A percentile compares a stretch with the other conserved stretches of the same genome.
Evolutionary conservation across 2,797 vertebrate genomes (phyloP).

Genomic region (Vespertilio murinus): DNA sequence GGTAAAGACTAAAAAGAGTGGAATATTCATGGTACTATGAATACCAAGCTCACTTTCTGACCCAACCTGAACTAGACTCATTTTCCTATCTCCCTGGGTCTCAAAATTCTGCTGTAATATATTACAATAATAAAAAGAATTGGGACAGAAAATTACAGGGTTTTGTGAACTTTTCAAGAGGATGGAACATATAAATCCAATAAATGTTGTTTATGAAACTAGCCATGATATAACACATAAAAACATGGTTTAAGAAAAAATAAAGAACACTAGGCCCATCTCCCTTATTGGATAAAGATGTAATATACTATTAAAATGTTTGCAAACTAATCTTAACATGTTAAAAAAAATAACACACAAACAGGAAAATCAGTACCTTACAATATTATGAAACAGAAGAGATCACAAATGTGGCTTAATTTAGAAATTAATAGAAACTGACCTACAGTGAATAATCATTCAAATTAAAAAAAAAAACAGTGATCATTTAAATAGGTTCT

Average conservation of each 20-base stretch:
- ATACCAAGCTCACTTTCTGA: background rate
- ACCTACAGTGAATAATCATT: background rate
- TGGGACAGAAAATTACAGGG: background rate
- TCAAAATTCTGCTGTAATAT: background rate
- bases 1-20: background rate
- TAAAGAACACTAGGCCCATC: background rate
- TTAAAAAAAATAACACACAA: background rate
- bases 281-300: background rate
- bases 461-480: conserved; percentile 17
- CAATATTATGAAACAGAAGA: background rate
- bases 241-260: background rate
- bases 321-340: background rate
- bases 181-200: background rate
- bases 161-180: background rate
- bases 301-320: background rate
- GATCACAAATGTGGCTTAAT: background rate
- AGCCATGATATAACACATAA: background rate
- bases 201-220: background rate
- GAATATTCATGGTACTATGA: background rate
- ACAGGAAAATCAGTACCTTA: background rate
- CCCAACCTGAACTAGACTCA: background rate
- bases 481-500: background rate
- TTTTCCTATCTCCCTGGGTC: background rate
- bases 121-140: background rate
- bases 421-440: conserved; percentile 27